phyloP scores from a whole-genome alignment of 2,797 vertebrate species.

The Macrochelys suwanniensis region DNA sequence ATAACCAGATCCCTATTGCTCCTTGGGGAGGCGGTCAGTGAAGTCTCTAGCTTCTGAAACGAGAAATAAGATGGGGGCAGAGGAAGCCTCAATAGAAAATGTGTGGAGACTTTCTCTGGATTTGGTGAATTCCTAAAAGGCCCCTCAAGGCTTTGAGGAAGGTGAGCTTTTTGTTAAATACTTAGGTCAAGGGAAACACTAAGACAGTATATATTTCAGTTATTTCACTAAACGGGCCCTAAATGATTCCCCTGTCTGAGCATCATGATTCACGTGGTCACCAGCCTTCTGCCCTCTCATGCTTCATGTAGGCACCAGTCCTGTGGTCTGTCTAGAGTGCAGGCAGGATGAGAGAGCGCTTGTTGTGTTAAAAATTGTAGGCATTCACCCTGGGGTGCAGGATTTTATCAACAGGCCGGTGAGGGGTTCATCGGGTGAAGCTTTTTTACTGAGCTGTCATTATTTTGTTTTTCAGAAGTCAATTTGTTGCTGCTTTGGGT shows the following conservation, averaged over 20 bases:
- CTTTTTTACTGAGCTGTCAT: background rate
- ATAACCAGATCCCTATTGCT: background rate
- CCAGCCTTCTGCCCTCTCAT: background rate
- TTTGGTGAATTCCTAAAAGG: background rate
- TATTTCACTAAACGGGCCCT: background rate
- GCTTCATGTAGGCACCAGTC: background rate
- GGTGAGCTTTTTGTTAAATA: background rate
- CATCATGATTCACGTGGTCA: background rate
- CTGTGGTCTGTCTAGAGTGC: background rate
- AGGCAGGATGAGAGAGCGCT: background rate
- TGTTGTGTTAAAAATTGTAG: background rate
- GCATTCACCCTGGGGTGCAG: background rate
- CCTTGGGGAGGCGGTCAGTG: background rate
- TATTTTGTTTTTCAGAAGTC: background rate
- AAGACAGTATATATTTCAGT: background rate
- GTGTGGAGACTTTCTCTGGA: background rate
- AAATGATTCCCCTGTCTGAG: background rate
- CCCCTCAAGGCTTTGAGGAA: background rate
- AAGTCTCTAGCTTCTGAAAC: background rate
- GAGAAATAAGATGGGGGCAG: background rate
- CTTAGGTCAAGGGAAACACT: background rate
- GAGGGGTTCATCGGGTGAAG: background rate
- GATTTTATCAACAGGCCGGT: background rate
- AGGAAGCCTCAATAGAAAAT: background rate
- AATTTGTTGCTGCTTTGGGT: background rate